Conservation (phyloP, 2,113 vertebrate species). For the Stigmatopora argus region DNA sequence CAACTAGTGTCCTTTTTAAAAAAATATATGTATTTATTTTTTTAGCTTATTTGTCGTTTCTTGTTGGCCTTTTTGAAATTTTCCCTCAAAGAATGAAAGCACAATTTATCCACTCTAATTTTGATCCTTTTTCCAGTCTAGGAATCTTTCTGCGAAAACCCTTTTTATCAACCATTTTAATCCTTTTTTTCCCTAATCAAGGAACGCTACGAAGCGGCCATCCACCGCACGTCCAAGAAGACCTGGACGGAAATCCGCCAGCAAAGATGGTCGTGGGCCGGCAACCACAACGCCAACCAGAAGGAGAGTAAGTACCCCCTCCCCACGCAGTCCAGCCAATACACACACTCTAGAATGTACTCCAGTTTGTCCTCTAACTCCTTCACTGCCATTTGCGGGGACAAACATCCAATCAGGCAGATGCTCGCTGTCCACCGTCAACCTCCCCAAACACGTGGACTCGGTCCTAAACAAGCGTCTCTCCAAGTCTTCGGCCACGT, state of each 20-base stretch:
- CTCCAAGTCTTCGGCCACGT: conserved; percentile 98
- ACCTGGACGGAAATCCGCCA: conserved; percentile 96
- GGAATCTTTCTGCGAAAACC: neutral
- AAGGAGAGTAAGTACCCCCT: conserved; percentile 70
- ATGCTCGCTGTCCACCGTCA: conserved; percentile 96
- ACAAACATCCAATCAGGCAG: conserved; percentile 73
- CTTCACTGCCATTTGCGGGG: too few relatives aligned
- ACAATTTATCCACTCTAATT: too few relatives aligned
- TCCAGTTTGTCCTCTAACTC: neutral
- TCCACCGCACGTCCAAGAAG: conserved; percentile 89
- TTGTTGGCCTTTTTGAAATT: too few relatives aligned
- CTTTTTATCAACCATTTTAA: neutral
- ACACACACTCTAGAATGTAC: neutral
- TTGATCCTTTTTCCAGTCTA: too few relatives aligned
- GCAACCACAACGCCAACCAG: conserved; percentile 27
- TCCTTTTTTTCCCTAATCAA: conserved; percentile 36
- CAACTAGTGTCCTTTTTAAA: too few relatives aligned
- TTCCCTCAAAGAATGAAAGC: too few relatives aligned
- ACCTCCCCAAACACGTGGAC: conserved; percentile 99
- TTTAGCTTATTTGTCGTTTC: too few relatives aligned
- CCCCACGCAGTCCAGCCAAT: neutral
- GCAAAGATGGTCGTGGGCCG: conserved; percentile 94
- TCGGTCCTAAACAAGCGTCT: conserved; percentile 98
- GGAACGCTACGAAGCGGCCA: conserved; percentile 92
- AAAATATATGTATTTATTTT: too few relatives aligned